Percentiles rank a stretch among this genome's conserved stretches.
Evolutionary conservation across 1,140 invertebrate species (phyloP).

Genomic region (Drosophila quadrilineata): DNA sequence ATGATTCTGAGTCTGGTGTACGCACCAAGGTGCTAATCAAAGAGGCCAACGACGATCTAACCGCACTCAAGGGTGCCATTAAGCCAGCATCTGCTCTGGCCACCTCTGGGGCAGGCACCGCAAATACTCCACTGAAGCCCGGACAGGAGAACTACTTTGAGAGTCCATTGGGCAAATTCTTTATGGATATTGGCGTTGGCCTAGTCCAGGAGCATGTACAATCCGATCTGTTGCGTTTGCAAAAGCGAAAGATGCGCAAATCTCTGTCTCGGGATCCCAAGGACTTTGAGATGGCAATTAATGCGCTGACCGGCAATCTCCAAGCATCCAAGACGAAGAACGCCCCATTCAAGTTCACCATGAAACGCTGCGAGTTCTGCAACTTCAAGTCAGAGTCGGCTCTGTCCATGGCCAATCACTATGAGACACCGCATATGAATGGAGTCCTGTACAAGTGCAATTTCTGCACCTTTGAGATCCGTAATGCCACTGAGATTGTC

Average conservation of each 20-base stretch:
- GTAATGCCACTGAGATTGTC: constrained; percentile 92
- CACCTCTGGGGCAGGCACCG: constrained; percentile 56
- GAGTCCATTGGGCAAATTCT: constrained; percentile 93
- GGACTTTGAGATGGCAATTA: constrained; percentile 89
- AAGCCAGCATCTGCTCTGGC: constrained; percentile 81
- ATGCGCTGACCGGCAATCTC: constrained; percentile 90
- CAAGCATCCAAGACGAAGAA: constrained; percentile 95
- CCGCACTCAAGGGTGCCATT: constrained; percentile 82
- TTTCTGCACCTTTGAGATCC: constrained; percentile 91
- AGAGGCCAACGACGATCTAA: constrained; percentile 82
- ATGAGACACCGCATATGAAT: constrained; percentile 95
- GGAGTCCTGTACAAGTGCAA: constrained; percentile 93
- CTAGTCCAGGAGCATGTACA: constrained; percentile 96
- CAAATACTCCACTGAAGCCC: constrained; percentile 44
- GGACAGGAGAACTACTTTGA: constrained; percentile 87
- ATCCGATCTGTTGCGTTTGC: constrained; percentile 92
- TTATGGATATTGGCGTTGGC: constrained; percentile 94
- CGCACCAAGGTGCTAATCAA: constrained; percentile 83
- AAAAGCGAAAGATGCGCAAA: constrained; percentile 89
- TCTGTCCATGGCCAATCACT: constrained; percentile 93
- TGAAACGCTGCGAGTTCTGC: constrained; percentile 94
- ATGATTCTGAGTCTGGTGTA: constrained; percentile 82
- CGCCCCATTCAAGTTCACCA: constrained; percentile 89
- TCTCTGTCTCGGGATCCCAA: constrained; percentile 85
- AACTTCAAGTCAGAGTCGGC: constrained; percentile 95